phyloP scores from a whole-genome alignment of 2,888 invertebrate species.

The Celastrina argiolus region DNA sequence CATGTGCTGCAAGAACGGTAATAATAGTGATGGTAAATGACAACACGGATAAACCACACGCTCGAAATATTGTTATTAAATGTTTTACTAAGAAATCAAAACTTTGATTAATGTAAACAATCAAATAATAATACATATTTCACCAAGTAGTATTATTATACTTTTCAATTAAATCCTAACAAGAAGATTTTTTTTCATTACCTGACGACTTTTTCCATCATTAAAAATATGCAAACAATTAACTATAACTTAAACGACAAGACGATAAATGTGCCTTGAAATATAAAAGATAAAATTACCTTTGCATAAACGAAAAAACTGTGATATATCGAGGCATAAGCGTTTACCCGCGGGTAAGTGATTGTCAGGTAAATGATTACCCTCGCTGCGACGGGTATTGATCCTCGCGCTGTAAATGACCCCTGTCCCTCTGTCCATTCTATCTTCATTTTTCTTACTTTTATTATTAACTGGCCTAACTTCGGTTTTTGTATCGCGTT shows the following conservation, averaged over 20 bases:
- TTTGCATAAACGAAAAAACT: neutral
- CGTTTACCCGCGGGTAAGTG: neutral
- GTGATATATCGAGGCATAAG: constrained; percentile 11
- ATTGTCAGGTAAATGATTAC: constrained; percentile 20
- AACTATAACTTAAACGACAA: neutral
- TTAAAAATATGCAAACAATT: too few relatives aligned
- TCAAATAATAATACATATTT: too few relatives aligned
- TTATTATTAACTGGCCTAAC: neutral
- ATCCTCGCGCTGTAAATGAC: constrained; percentile 6
- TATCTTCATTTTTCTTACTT: constrained; percentile 14
- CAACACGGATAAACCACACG: too few relatives aligned
- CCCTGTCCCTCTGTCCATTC: constrained; percentile 2
- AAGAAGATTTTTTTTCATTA: too few relatives aligned
- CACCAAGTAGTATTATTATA: too few relatives aligned
- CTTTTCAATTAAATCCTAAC: too few relatives aligned
- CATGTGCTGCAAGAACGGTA: too few relatives aligned
- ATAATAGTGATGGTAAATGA: too few relatives aligned
- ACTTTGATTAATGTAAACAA: too few relatives aligned
- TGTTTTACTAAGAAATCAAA: too few relatives aligned
- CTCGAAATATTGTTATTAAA: too few relatives aligned
- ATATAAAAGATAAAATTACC: neutral
- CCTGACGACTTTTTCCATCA: too few relatives aligned
- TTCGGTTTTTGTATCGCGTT: neutral
- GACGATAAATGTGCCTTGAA: neutral
- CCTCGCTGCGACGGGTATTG: constrained; percentile 10